Conservation (phyloP, 2,888 invertebrate genomes). For the Germaria angustata region DNA sequence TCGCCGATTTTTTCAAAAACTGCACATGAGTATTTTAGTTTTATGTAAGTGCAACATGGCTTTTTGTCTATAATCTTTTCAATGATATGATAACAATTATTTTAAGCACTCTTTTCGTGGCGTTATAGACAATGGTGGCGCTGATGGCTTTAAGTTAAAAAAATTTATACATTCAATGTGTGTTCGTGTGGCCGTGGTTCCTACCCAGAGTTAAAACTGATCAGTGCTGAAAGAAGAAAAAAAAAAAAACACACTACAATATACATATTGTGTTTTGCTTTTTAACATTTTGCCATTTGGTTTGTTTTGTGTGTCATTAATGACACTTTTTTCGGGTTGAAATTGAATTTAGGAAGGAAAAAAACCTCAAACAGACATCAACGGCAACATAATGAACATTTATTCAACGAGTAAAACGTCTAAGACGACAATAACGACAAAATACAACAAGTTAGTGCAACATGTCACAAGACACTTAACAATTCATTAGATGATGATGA, state of each 20-base stretch:
- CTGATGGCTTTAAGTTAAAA: constrained; percentile 43
- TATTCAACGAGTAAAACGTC: constrained; percentile 48
- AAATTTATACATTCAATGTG: constrained; percentile 60
- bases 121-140: constrained; percentile 42
- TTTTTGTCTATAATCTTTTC: constrained; percentile 45
- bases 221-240: constrained; percentile 45
- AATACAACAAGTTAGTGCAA: constrained; percentile 64
- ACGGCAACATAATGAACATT: constrained; percentile 60
- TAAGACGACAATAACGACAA: constrained; percentile 13
- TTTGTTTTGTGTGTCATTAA: constrained; percentile 70
- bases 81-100: constrained; percentile 42
- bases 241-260: background rate
- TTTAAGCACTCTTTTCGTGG: constrained; percentile 16
- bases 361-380: background rate
- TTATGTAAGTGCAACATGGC: constrained; percentile 21
- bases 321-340: constrained; percentile 67
- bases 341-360: constrained; percentile 5
- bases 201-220: constrained; percentile 64
- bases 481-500: constrained; percentile 75
- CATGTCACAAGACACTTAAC: constrained; percentile 73
- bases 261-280: background rate
- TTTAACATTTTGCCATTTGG: constrained; percentile 51
- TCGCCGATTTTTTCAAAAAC: background rate
- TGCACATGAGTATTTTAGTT: constrained; percentile 45
- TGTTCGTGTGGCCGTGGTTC: constrained; percentile 70